These are phyloP conservation scores for Cepaea hortensis DNA, from an alignment of 2,888 invertebrate genomes.

Conservation along the genomic window DNA sequence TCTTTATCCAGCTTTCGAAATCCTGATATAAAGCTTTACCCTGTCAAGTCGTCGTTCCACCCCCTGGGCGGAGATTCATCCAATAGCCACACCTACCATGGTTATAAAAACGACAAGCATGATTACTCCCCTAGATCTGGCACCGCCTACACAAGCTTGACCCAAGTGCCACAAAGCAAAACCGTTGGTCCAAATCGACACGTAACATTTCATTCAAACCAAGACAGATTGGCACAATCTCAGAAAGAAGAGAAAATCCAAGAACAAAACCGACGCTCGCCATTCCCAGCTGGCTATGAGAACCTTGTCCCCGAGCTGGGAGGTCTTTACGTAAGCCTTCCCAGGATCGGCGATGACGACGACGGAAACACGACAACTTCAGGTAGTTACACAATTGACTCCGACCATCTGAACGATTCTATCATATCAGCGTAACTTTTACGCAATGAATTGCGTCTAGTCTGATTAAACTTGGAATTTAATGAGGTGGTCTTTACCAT, in stretches of 20 bases:
- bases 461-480: neutral
- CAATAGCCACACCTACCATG: neutral
- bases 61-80: conserved; percentile 23
- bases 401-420: conserved; percentile 50
- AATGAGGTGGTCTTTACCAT: no score
- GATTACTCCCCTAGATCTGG: conserved; percentile 20
- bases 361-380: conserved; percentile 54
- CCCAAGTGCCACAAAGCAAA: conserved; percentile 21
- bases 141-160: conserved; percentile 42
- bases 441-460: neutral
- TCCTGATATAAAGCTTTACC: conserved; percentile 15
- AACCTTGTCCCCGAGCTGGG: conserved; percentile 10
- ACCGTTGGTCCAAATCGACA: conserved; percentile 31
- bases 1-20: conserved; percentile 40
- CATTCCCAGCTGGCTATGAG: conserved; percentile 10
- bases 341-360: conserved; percentile 50
- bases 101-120: conserved; percentile 30
- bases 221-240: neutral
- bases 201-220: conserved; percentile 41
- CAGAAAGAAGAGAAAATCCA: neutral
- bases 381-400: conserved; percentile 54
- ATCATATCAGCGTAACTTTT: conserved; percentile 41
- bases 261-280: conserved; percentile 14
- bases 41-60: neutral
- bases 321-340: conserved; percentile 41